Conservation (phyloP, 2,888 invertebrate genomes). For the Aporophyla nigra region DNA sequence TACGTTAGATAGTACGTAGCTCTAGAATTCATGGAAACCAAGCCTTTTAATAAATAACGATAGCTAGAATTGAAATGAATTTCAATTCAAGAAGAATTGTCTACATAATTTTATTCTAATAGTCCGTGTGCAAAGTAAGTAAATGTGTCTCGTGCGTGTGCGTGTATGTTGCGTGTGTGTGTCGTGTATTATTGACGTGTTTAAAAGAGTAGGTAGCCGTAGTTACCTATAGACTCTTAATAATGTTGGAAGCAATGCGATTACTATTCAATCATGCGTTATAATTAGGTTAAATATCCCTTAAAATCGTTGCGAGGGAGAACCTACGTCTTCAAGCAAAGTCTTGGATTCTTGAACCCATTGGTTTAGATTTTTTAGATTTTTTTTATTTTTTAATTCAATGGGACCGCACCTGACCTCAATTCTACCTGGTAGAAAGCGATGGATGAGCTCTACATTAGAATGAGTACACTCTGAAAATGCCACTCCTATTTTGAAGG, state of each 20-base stretch:
- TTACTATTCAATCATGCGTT: not conserved
- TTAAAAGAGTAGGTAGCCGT: not conserved
- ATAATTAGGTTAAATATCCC: not conserved
- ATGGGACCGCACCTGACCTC: not conserved
- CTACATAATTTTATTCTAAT: not conserved
- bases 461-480: not conserved
- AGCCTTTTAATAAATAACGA: not conserved
- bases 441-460: not conserved
- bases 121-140: not conserved
- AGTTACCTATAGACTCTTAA: not conserved
- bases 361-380: not conserved
- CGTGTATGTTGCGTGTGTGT: too few relatives aligned
- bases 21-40: not conserved
- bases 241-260: not conserved
- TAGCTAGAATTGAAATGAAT: too few relatives aligned
- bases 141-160: not conserved
- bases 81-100: not conserved
- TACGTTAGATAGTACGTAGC: too few relatives aligned
- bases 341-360: not conserved
- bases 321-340: not conserved
- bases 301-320: not conserved
- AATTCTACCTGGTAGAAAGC: too few relatives aligned
- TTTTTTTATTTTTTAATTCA: not conserved
- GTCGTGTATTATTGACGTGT: not conserved
- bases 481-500: not conserved